A percentile compares a stretch with the other conserved stretches of the same genome.
phyloP scores from a whole-genome alignment of 2,888 invertebrate genomes.

The Ectropis crepuscularia region DNA sequence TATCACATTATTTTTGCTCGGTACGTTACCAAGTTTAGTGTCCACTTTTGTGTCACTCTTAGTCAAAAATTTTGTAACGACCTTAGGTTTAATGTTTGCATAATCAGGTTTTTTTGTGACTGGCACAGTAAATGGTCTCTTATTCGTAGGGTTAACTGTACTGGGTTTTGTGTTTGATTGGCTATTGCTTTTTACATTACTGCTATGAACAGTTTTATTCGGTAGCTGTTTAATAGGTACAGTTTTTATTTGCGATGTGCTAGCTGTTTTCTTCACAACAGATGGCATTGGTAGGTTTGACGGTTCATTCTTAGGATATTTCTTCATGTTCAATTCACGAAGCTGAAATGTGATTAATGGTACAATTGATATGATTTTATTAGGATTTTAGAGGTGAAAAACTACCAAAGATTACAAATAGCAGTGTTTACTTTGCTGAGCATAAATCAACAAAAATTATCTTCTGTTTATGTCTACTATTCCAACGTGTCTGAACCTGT shows the following conservation, averaged over 20 bases:
- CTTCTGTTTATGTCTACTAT: too few relatives aligned
- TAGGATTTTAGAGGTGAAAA: too few relatives aligned
- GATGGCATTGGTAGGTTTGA: conserved; percentile 24
- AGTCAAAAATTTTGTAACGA: conserved; percentile 5
- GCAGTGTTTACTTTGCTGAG: too few relatives aligned
- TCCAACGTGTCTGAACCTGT: too few relatives aligned
- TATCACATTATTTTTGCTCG: neutral
- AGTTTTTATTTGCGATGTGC: conserved; percentile 31
- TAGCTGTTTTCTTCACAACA: neutral
- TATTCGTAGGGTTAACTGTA: conserved; percentile 34
- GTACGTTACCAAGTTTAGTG: neutral
- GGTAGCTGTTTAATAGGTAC: neutral
- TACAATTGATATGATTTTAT: too few relatives aligned
- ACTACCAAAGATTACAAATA: too few relatives aligned
- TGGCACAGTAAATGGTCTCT: conserved; percentile 50
- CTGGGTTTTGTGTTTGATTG: conserved; percentile 39
- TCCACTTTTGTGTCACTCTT: conserved; percentile 10
- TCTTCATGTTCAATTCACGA: conserved; percentile 68
- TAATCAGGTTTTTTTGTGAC: conserved; percentile 26
- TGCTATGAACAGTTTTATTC: conserved; percentile 3
- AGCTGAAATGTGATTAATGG: conserved; percentile 56
- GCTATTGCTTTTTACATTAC: conserved; percentile 48
- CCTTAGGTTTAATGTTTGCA: conserved; percentile 9
- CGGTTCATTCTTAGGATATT: conserved; percentile 55
- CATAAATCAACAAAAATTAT: too few relatives aligned